Conservation (phyloP, 2,888 invertebrate genomes). For the Hemaris fuciformis region DNA sequence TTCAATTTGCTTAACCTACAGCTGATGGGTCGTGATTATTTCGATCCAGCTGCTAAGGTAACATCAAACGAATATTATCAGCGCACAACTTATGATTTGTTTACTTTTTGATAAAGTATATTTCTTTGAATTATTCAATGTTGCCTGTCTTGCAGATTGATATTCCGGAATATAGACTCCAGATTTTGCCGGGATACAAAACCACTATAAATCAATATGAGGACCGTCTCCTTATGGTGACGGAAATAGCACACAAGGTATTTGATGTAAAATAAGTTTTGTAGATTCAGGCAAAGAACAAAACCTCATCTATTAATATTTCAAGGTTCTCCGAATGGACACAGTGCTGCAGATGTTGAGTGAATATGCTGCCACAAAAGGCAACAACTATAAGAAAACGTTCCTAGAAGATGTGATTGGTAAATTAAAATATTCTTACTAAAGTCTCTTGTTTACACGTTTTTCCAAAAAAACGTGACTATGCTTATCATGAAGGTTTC, state of each 20-base stretch:
- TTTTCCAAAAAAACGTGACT: background rate
- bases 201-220: conserved; percentile 94
- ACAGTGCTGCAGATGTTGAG: conserved; percentile 85
- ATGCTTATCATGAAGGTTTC: background rate
- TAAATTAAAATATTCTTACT: too few relatives aligned
- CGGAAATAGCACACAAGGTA: conserved; percentile 92
- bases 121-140: too few relatives aligned
- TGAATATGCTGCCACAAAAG: conserved; percentile 71
- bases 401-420: conserved; percentile 81
- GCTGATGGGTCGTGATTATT: conserved; percentile 87
- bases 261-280: conserved; percentile 12
- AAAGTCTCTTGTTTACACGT: too few relatives aligned
- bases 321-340: conserved; percentile 85
- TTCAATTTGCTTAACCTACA: conserved; percentile 84
- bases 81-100: background rate
- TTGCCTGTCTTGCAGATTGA: conserved; percentile 76
- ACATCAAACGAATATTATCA: conserved; percentile 12
- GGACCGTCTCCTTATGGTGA: conserved; percentile 86
- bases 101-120: too few relatives aligned
- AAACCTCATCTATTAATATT: conserved; percentile 4
- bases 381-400: conserved; percentile 70
- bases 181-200: conserved; percentile 92
- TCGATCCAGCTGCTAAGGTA: conserved; percentile 85
- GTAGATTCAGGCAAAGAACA: background rate
- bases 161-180: conserved; percentile 83